phyloP scores from a whole-genome alignment of 2,888 invertebrate species.

The Lasiommata megera region DNA sequence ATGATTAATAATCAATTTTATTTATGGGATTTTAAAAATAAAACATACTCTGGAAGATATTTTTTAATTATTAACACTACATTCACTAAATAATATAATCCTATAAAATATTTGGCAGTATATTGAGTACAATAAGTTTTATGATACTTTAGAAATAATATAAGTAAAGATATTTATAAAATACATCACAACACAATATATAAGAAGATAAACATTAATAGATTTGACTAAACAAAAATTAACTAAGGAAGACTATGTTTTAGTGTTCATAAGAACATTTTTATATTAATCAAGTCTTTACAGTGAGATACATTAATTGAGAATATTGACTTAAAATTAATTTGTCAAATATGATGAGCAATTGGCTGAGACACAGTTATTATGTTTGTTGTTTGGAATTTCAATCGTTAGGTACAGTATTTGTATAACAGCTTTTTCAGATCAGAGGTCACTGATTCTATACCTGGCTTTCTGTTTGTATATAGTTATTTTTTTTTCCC shows the following conservation, averaged over 20 bases:
- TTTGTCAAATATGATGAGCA: constrained; percentile 12
- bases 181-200: constrained; percentile 29
- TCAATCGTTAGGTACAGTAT: too few relatives aligned
- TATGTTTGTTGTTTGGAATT: too few relatives aligned
- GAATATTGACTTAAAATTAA: background rate
- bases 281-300: background rate
- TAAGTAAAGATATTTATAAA: constrained; percentile 22
- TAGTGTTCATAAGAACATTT: constrained; percentile 12
- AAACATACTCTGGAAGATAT: background rate
- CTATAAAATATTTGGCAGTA: constrained; percentile 30
- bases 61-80: background rate
- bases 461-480: too few relatives aligned
- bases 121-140: constrained; percentile 11
- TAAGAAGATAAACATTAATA: constrained; percentile 20
- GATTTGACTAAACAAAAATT: constrained; percentile 29
- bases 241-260: constrained; percentile 31
- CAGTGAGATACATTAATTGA: constrained; percentile 13
- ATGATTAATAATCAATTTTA: too few relatives aligned
- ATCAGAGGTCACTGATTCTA: too few relatives aligned
- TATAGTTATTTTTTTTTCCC: too few relatives aligned
- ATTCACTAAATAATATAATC: constrained; percentile 2
- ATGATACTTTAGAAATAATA: constrained; percentile 1
- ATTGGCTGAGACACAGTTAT: background rate
- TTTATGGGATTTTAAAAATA: too few relatives aligned
- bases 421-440: too few relatives aligned